Conservation (phyloP, 2,888 invertebrate genomes). For the Dioctria rufipes region DNA sequence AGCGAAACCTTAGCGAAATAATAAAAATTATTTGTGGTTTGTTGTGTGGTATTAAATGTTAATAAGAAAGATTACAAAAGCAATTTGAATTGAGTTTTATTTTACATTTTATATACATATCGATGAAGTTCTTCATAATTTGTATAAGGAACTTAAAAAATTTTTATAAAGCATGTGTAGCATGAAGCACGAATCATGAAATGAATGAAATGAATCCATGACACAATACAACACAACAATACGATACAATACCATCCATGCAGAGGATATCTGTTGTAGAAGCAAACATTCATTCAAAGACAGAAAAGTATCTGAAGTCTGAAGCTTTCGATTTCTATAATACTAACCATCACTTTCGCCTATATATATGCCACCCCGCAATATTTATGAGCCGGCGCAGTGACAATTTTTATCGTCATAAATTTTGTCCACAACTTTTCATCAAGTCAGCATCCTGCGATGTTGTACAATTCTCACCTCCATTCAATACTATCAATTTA, state of each 20-base stretch:
- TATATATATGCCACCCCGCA: background rate
- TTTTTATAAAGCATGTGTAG: too few relatives aligned
- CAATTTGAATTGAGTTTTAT: too few relatives aligned
- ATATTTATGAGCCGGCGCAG: slow-evolving; percentile 24
- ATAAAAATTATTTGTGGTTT: too few relatives aligned
- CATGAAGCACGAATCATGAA: too few relatives aligned
- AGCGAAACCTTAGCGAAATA: slow-evolving; percentile 24
- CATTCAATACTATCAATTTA: background rate
- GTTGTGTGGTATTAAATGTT: too few relatives aligned
- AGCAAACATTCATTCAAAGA: slow-evolving; percentile 28
- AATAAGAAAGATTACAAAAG: too few relatives aligned
- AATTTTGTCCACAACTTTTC: background rate
- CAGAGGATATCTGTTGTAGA: slow-evolving; percentile 1
- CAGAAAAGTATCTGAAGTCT: background rate
- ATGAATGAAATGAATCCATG: too few relatives aligned
- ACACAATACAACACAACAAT: too few relatives aligned
- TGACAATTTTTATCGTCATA: background rate
- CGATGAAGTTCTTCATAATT: too few relatives aligned
- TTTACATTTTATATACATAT: too few relatives aligned
- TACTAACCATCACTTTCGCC: background rate
- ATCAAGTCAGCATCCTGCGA: background rate
- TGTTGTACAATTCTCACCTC: background rate
- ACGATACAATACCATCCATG: background rate
- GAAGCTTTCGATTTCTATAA: background rate
- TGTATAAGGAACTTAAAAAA: too few relatives aligned